These are phyloP conservation scores for Leptopilina boulardi DNA, from an alignment of 1,140 invertebrate species.

Conservation along the genomic window DNA sequence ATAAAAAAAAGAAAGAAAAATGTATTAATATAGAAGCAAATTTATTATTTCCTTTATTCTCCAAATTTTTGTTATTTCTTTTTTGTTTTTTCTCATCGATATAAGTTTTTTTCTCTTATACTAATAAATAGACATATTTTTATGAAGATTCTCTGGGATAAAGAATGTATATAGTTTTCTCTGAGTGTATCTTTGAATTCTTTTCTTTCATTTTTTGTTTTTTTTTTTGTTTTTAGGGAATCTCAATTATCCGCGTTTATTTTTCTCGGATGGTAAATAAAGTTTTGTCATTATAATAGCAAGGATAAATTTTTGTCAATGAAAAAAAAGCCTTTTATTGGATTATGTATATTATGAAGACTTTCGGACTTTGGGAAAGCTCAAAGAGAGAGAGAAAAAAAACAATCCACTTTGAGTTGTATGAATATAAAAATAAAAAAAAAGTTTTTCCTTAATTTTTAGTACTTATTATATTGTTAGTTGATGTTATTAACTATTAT, in stretches of 20 bases:
- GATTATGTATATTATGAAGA: constrained; percentile 22
- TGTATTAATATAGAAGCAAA: not conserved
- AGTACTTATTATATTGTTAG: too few species aligned
- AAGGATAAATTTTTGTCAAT: constrained; percentile 49
- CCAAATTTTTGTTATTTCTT: not conserved
- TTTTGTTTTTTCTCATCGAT: not conserved
- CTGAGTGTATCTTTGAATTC: constrained; percentile 29
- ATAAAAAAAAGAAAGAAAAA: too few species aligned
- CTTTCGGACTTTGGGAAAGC: not conserved
- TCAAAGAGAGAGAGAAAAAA: not conserved
- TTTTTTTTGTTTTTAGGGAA: too few species aligned
- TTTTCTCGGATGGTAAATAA: constrained; percentile 19
- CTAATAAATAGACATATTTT: constrained; percentile 71
- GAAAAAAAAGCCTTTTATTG: constrained; percentile 33
- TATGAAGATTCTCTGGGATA: constrained; percentile 53
- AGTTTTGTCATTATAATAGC: constrained; percentile 58
- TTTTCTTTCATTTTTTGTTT: too few species aligned
- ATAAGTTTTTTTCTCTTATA: constrained; percentile 48
- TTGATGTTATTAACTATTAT: too few species aligned
- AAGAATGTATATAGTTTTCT: constrained; percentile 50
- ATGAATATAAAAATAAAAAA: too few species aligned
- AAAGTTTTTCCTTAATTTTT: too few species aligned
- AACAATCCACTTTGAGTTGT: not conserved
- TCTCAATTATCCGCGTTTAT: constrained; percentile 28
- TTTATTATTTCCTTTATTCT: too few species aligned